phyloP scores from a whole-genome alignment of 2,113 vertebrate species.

The Mastomys coucha region DNA sequence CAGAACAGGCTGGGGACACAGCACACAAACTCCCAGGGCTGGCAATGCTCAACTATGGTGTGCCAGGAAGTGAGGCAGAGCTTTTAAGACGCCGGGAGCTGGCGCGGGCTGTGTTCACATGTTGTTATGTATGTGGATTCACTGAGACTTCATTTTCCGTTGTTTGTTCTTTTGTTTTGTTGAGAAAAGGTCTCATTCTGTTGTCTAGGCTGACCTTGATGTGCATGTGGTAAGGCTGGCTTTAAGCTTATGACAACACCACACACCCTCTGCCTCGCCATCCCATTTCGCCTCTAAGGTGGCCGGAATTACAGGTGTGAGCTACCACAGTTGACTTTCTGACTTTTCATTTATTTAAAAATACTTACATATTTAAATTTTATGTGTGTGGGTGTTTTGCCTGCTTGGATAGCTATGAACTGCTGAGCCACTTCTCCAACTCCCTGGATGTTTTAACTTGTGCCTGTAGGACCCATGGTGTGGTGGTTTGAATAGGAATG shows the following conservation, averaged over 20 bases:
- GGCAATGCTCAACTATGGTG: background rate
- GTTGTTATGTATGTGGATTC: background rate
- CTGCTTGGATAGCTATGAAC: background rate
- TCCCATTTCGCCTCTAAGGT: background rate
- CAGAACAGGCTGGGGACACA: background rate
- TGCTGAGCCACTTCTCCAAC: background rate
- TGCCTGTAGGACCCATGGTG: background rate
- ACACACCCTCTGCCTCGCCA: rapidly evolving
- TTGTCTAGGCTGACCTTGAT: background rate
- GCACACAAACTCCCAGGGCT: background rate
- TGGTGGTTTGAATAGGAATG: too few relatives aligned
- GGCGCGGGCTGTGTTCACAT: background rate
- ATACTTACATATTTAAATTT: background rate
- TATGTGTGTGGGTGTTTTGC: background rate
- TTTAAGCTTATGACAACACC: background rate
- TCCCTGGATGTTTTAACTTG: background rate
- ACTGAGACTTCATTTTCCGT: too few relatives aligned
- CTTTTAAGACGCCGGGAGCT: background rate
- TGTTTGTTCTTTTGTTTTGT: background rate
- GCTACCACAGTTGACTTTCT: background rate
- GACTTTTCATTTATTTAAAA: background rate
- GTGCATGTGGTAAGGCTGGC: background rate
- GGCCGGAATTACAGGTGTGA: background rate
- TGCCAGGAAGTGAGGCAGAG: background rate
- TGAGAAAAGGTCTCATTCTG: background rate